Percentiles rank a stretch among this genome's conserved stretches.
Conservation (phyloP, 1,140 invertebrate species). For the Helicoverpa armigera region DNA sequence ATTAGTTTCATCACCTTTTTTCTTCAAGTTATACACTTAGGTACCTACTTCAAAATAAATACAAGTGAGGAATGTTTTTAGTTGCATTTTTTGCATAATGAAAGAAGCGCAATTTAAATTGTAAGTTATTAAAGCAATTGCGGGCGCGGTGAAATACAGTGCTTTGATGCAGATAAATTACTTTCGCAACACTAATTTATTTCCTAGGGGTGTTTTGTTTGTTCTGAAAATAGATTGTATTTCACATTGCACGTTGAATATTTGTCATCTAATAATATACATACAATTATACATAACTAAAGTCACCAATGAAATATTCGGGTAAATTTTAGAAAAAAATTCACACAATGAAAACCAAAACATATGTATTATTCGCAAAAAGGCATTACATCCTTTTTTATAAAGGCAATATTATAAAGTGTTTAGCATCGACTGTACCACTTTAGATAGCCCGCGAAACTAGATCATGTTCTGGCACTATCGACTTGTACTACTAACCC, state of each 20-base stretch:
- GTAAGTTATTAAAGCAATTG: constrained; percentile 1
- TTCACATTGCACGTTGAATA: too few species aligned
- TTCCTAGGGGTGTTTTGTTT: not conserved
- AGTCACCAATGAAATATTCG: too few species aligned
- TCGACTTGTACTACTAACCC: constrained; percentile 4
- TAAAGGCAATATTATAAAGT: too few species aligned
- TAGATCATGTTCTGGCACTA: constrained; percentile 9
- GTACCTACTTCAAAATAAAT: not conserved
- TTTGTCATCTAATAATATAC: too few species aligned
- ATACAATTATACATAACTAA: too few species aligned
- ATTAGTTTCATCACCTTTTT: not conserved
- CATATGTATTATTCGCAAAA: too few species aligned
- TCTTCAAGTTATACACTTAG: not conserved
- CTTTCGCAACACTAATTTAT: not conserved
- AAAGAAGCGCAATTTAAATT: not conserved
- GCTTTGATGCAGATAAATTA: constrained; percentile 8
- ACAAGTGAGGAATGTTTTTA: not conserved
- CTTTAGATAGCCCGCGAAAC: not conserved
- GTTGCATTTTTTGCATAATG: constrained; percentile 1
- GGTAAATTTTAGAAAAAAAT: too few species aligned
- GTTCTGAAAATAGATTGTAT: too few species aligned
- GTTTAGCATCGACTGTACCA: not conserved
- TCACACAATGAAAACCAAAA: too few species aligned
- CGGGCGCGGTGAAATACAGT: not conserved
- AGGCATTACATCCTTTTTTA: too few species aligned